A percentile compares a stretch with the other conserved stretches of the same genome.
phyloP scores from a whole-genome alignment of 1,140 invertebrate genomes.

The Portunus trituberculatus region DNA sequence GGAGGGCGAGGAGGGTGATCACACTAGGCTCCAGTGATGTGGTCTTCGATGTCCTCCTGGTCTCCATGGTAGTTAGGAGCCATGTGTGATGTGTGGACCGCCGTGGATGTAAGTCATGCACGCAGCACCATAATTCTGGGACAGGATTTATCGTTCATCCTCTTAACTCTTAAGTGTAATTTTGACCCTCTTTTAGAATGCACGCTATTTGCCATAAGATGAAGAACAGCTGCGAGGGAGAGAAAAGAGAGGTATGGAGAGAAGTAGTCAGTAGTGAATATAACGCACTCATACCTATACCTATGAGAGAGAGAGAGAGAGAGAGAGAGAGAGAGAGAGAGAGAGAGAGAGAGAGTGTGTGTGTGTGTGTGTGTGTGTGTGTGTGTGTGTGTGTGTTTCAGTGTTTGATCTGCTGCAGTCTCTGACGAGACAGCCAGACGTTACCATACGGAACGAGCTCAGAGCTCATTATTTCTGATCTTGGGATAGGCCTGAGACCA shows the following conservation, averaged over 20 bases:
- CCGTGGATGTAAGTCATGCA: neutral
- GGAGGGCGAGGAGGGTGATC: neutral
- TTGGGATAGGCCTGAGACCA: no score
- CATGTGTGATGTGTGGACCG: neutral
- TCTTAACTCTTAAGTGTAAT: neutral
- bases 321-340: conserved; percentile 55
- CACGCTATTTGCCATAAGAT: neutral
- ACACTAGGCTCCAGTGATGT: neutral
- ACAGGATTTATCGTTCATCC: neutral
- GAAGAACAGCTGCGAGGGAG: neutral
- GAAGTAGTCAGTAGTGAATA: neutral
- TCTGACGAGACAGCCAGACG: no score
- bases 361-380: no score
- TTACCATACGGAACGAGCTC: no score
- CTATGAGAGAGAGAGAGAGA: conserved; percentile 31
- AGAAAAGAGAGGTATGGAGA: no score
- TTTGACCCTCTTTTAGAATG: neutral
- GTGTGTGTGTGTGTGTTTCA: no score
- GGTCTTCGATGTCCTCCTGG: neutral
- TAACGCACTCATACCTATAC: neutral
- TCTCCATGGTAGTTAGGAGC: neutral
- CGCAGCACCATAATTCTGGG: neutral
- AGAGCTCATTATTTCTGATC: no score
- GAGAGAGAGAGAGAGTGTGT: neutral
- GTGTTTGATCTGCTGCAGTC: no score